Percentiles rank a stretch among this genome's conserved stretches.
Evolutionary conservation across 2,888 invertebrate genomes (phyloP).

Genomic region (Eutolmus rufibarbis): DNA sequence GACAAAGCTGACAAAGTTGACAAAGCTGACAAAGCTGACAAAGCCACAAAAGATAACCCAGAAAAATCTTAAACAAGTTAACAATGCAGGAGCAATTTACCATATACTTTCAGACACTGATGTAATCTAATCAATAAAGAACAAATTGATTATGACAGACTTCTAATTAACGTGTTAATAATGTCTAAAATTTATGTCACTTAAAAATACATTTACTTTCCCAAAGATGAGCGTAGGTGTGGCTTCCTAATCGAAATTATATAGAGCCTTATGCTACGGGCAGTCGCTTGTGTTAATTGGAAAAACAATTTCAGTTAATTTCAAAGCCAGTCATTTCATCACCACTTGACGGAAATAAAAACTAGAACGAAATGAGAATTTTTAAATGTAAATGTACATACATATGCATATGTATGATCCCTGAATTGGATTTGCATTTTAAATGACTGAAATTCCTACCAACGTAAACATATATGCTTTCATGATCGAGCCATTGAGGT

Average conservation of each 20-base stretch:
- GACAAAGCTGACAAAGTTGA: too few relatives aligned
- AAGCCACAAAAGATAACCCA: neutral
- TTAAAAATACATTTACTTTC: neutral
- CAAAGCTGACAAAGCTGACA: neutral
- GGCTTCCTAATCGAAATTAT: slow-evolving; percentile 10
- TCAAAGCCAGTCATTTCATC: neutral
- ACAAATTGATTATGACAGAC: neutral
- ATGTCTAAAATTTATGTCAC: slow-evolving; percentile 6
- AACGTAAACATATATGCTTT: too few relatives aligned
- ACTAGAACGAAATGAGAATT: neutral
- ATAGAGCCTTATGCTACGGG: neutral
- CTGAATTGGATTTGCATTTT: neutral
- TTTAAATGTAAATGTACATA: neutral
- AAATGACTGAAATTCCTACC: neutral
- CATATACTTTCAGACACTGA: neutral
- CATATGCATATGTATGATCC: neutral
- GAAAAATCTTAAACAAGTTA: neutral
- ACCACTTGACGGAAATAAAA: neutral
- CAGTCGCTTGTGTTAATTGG: neutral
- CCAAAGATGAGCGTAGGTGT: neutral
- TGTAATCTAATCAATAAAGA: neutral
- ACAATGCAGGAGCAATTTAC: neutral
- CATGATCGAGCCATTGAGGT: too few relatives aligned
- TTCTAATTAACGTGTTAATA: neutral
- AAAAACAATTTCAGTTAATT: neutral